A percentile compares a stretch with the other conserved stretches of the same genome.
phyloP scores from a whole-genome alignment of 2,113 vertebrate genomes.

The Epinephelus cyanopodus region DNA sequence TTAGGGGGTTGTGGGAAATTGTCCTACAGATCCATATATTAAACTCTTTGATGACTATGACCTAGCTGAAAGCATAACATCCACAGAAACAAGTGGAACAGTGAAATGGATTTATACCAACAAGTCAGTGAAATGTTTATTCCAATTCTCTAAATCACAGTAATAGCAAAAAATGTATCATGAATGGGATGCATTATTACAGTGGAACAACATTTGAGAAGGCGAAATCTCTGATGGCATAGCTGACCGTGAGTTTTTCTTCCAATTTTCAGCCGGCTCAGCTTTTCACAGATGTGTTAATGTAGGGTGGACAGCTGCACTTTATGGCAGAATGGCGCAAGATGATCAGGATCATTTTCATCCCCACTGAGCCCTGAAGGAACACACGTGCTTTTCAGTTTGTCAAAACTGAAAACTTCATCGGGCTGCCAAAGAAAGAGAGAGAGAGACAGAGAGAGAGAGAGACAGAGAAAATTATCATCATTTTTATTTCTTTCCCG shows the following conservation, averaged over 20 bases:
- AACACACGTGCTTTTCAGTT: constrained; percentile 54
- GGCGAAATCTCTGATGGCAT: constrained; percentile 33
- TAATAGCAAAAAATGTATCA: background rate
- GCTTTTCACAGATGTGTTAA: constrained; percentile 56
- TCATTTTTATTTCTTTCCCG: constrained; percentile 21
- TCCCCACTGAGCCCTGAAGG: constrained; percentile 42
- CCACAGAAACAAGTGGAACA: background rate
- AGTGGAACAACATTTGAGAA: constrained; percentile 33
- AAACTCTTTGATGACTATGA: constrained; percentile 6
- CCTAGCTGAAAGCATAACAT: background rate
- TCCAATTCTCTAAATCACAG: constrained; percentile 7
- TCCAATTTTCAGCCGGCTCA: constrained; percentile 69
- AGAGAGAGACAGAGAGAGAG: constrained; percentile 15
- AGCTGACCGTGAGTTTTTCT: constrained; percentile 54
- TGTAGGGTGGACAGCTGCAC: constrained; percentile 68
- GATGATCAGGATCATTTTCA: constrained; percentile 67
- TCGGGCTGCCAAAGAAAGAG: constrained; percentile 31
- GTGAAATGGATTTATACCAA: background rate
- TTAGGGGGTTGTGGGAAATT: constrained; percentile 62
- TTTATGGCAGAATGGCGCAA: constrained; percentile 64
- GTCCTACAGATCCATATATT: constrained; percentile 15
- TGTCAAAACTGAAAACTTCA: constrained; percentile 38
- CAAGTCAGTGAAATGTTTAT: constrained; percentile 7
- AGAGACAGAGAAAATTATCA: constrained; percentile 8
- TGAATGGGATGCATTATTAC: constrained; percentile 42